Evolutionary conservation across 2,113 vertebrate species (phyloP).

Genomic region (Lamprologus ornatipinnis): DNA sequence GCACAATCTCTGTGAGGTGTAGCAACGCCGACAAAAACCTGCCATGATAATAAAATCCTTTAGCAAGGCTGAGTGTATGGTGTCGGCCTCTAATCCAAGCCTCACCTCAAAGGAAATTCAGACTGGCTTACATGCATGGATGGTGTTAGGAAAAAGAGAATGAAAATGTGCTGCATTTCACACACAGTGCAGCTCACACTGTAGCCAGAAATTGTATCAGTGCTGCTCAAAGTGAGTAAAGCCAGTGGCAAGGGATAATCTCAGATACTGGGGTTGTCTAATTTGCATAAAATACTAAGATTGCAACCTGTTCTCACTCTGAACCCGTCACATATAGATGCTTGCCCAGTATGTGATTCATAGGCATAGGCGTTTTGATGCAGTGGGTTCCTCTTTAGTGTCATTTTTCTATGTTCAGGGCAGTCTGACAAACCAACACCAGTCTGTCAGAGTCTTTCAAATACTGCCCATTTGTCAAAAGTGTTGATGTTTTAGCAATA

Average conservation of each 20-base stretch:
- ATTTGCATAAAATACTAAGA: not conserved
- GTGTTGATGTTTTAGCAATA: not conserved
- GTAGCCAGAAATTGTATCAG: not conserved
- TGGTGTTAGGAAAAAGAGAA: not conserved
- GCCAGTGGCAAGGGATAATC: not conserved
- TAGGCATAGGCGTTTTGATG: not conserved
- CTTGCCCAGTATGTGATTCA: not conserved
- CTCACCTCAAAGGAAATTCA: constrained; percentile 52
- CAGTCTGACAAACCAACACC: not conserved
- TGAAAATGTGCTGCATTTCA: constrained; percentile 21
- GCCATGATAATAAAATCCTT: constrained; percentile 57
- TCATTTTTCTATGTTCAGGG: not conserved
- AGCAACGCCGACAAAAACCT: constrained; percentile 7
- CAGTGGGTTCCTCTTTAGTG: not conserved
- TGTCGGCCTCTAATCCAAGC: constrained; percentile 51
- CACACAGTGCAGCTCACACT: not conserved
- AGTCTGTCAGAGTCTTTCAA: not conserved
- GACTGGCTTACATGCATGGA: constrained; percentile 25
- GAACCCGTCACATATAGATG: not conserved
- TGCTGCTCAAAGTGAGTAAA: not conserved
- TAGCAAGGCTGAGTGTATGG: constrained; percentile 28
- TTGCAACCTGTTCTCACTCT: not conserved
- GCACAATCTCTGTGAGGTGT: constrained; percentile 19
- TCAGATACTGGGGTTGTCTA: not conserved
- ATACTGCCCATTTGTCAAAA: not conserved